Percentiles rank a stretch among this genome's conserved stretches.
Evolutionary conservation across 2,888 invertebrate species (phyloP).

Genomic region (Pristionchus mayeri): DNA sequence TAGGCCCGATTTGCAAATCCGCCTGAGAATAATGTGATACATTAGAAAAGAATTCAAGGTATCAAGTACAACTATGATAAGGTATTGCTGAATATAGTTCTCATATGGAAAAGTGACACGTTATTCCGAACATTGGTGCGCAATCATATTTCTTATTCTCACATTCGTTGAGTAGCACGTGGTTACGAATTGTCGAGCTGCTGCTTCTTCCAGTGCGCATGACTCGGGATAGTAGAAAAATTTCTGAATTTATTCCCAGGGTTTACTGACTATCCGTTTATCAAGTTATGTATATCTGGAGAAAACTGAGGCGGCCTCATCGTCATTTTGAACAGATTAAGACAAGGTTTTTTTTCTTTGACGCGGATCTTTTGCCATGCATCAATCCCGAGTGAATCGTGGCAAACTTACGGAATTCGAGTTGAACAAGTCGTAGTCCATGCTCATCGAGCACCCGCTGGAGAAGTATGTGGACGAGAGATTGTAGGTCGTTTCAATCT

Average conservation of each 20-base stretch:
- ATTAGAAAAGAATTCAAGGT: neutral
- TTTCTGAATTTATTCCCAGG: neutral
- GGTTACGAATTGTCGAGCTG: slow-evolving; percentile 6
- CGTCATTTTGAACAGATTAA: too few relatives aligned
- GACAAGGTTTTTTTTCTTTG: too few relatives aligned
- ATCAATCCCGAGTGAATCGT: too few relatives aligned
- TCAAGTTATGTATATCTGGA: too few relatives aligned
- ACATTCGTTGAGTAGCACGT: slow-evolving; percentile 34
- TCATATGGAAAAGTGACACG: neutral
- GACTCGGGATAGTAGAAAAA: slow-evolving; percentile 42
- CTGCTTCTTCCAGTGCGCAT: slow-evolving; percentile 22
- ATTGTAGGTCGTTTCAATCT: slow-evolving; percentile 14
- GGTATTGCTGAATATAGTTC: neutral
- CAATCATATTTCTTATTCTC: neutral
- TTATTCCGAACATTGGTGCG: too few relatives aligned
- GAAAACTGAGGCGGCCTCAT: too few relatives aligned
- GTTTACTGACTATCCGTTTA: too few relatives aligned
- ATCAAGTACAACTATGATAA: neutral
- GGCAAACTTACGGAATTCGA: slow-evolving; percentile 27
- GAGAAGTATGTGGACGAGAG: slow-evolving; percentile 14
- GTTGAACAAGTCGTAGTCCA: slow-evolving; percentile 37
- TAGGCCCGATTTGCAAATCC: neutral
- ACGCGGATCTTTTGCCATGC: too few relatives aligned
- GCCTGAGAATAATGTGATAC: neutral
- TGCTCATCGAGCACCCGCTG: slow-evolving; percentile 34